Percentiles rank a stretch among this genome's conserved stretches.
Evolutionary conservation across 2,113 vertebrate species (phyloP).

Genomic region (Sinocyclocheilus grahami): DNA sequence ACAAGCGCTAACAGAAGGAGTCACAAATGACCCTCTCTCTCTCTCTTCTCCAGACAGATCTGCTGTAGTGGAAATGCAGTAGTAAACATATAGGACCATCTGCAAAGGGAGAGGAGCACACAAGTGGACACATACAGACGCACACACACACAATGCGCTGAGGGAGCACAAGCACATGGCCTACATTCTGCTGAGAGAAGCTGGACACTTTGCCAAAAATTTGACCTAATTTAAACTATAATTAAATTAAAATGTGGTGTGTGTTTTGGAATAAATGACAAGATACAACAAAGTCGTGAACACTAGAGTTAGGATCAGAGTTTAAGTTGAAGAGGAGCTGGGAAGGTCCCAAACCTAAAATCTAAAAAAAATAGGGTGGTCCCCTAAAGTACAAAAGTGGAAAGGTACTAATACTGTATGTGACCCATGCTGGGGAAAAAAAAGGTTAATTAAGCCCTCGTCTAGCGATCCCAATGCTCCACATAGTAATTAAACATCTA

Average conservation of each 20-base stretch:
- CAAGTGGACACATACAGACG: slow-evolving; percentile 35
- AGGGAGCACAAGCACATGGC: slow-evolving; percentile 36
- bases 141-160: slow-evolving; percentile 59
- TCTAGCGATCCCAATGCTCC: no score
- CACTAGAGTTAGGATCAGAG: background rate
- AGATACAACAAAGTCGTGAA: background rate
- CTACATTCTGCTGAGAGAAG: background rate
- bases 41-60: slow-evolving; percentile 1
- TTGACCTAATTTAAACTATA: background rate
- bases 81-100: slow-evolving; percentile 7
- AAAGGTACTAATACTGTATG: no score
- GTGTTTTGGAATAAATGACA: background rate
- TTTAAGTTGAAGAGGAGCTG: background rate
- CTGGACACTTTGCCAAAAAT: background rate
- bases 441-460: no score
- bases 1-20: slow-evolving; percentile 19
- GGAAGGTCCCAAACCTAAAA: background rate
- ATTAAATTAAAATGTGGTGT: background rate
- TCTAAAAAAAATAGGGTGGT: background rate
- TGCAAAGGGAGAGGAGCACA: background rate
- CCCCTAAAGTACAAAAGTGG: no score
- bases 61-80: background rate
- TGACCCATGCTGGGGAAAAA: no score
- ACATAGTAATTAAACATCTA: no score
- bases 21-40: background rate